Conservation (phyloP, 35 echinoderm and acorn worm species). For the Heliocidaris erythrogramma region DNA sequence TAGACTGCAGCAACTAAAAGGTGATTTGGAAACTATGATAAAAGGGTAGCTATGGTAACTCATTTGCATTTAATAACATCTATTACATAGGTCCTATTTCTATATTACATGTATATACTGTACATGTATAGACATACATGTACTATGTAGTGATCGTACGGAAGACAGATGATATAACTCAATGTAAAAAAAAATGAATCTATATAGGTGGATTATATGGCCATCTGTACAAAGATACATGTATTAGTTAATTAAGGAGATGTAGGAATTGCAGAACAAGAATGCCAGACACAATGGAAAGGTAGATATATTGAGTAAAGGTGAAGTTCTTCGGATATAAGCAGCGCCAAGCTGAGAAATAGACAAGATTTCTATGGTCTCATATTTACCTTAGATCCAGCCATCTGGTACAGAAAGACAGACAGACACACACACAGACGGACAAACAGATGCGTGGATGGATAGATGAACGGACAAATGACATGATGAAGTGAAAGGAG, state of each 20-base stretch:
- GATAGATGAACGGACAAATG: slow-evolving; percentile 7
- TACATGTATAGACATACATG: no score
- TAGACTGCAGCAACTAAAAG: neutral
- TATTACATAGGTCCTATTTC: no score
- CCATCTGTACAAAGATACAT: neutral
- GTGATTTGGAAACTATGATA: no score
- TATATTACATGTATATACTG: no score
- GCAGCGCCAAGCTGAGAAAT: neutral
- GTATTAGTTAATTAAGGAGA: neutral
- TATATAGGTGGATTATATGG: no score
- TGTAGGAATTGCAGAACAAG: neutral
- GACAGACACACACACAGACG: slow-evolving; percentile 9
- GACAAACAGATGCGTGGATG: neutral
- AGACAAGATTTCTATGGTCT: neutral
- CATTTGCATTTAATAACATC: no score
- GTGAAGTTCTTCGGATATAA: neutral
- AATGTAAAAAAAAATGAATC: no score
- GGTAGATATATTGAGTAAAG: neutral
- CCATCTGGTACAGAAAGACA: slow-evolving; percentile 33
- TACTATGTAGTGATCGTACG: no score
- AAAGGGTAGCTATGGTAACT: no score
- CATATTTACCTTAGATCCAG: slow-evolving; percentile 43
- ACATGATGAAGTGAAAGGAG: neutral
- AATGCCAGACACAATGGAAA: neutral
- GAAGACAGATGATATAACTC: no score